Base-by-base conservation (phyloP, 2,888 invertebrate species). In the Drosophila monieri region DNA sequence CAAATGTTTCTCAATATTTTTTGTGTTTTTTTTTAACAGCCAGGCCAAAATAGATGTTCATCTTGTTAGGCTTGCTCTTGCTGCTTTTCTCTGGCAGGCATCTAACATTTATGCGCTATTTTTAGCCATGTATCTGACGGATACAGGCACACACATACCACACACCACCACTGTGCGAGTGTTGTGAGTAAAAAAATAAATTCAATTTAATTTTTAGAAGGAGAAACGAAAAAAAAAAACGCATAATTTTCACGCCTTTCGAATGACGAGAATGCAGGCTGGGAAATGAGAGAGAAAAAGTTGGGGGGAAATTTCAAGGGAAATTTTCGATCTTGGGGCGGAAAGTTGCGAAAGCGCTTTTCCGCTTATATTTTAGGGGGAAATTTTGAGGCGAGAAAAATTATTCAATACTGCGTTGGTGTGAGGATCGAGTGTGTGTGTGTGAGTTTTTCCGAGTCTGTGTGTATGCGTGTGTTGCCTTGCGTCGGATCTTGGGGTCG, bases 401-500 rank as follows among this genome's bases (percentile, higher is more conserved):
- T 83, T 77, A 60, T 85, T 83, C 64, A 73, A 75, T 74, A 59
- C 67, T 66, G 76, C 79, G 72, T 73, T 68, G 53, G 74, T 74
- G 67, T 59, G 46, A 15, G 25, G 23, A 35, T 8, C 27, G 5
- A 41, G 46, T 52, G 54, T 53, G 39, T 23, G 21, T 66, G 41
- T 62, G 44, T 62, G 27, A 57, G 52, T 49, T 15, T 54, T 44
- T 30, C 39, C 43, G 46, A 46, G 54, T 47, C 47, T 52, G 51
- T 55, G 47, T 37, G 68, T 53, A 44, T 53, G 46, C 51, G 46
- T 43, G 61, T 37, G 53, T 48, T 23, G 67, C 71, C 73, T 77
- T 76, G 80, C 78, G 72, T 77, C 74, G 74, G 70, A 74, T 81
- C 78, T 83, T 85, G 80, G 76, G 88, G 88, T 89, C 90, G 90